Percentiles rank a stretch among this genome's conserved stretches.
phyloP scores from a whole-genome alignment of 1,140 invertebrate genomes.

The Trichogramma pretiosum region DNA sequence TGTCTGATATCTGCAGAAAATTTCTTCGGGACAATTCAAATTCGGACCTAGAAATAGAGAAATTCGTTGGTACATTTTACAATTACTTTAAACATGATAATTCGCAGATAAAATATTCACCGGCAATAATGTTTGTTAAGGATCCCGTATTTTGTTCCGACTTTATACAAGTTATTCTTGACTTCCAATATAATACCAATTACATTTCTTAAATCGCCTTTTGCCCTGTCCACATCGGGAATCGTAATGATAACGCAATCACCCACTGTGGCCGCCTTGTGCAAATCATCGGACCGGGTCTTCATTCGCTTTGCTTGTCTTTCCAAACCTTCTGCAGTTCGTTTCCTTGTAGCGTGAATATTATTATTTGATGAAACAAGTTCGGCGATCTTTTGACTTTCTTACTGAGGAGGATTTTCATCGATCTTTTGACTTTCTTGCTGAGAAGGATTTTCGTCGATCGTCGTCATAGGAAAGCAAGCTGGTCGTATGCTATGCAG shows the following conservation, averaged over 20 bases:
- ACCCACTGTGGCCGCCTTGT: neutral
- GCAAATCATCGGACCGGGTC: neutral
- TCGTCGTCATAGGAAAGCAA: too few species aligned
- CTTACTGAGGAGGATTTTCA: neutral
- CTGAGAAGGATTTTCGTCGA: neutral
- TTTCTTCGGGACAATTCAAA: too few species aligned
- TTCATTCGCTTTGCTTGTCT: conserved; percentile 6
- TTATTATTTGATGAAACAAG: neutral
- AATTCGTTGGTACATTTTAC: too few species aligned
- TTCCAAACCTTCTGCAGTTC: neutral
- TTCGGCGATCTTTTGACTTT: neutral
- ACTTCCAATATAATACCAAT: conserved; percentile 1
- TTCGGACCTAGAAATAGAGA: too few species aligned
- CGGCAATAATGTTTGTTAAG: neutral
- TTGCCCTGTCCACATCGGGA: conserved; percentile 1
- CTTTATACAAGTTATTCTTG: neutral
- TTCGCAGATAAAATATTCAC: neutral
- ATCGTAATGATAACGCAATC: neutral
- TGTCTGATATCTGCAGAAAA: too few species aligned
- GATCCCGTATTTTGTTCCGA: neutral
- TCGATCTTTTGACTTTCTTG: neutral
- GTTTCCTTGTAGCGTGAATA: neutral
- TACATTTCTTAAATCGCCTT: neutral
- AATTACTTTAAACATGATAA: neutral
- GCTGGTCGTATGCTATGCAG: too few species aligned